Base-by-base conservation (phyloP, 2,888 invertebrate genomes). In the Drosophila mayaguana region DNA sequence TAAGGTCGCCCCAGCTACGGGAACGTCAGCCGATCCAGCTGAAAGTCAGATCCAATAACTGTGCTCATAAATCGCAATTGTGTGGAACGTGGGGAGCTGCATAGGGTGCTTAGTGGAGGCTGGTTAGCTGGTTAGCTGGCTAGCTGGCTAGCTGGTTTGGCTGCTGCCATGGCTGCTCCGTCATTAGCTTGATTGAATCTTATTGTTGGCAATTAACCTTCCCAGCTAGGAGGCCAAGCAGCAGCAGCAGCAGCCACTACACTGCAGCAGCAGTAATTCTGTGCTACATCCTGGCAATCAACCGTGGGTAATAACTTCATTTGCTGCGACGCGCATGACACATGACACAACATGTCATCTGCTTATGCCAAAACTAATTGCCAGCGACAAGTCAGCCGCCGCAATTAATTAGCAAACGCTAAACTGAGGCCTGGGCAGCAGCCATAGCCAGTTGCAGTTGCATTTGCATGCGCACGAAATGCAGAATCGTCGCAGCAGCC, bases 181-280 rank as follows among this genome's bases (percentile, higher is more conserved):
- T 88, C 88, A 87, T 89, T 87, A 85, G 87, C 83, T 89, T 89
- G 87, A 87, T 87, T 89, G 81, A 89, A 87, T 87, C 87, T 89
- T 81, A 89, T 89, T 89, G 85, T 81, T 83, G 78, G 82, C 86
- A 87, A 87, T 87, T 87, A 87, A 87, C 87, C 89, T 85, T 78
- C 71, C 72, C 86, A 78, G 83, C 74, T 69, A 70, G 54, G 60
- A 72, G 86, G 84, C 69, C 83, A 84, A 73, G 48, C 63, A 55
- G 57, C 64, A 62, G 70, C 54, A 54, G 46, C 51, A 20, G 14
- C 36, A 14, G 36, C 36, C 9, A 2, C 32, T 2, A 7, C 61
- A 46, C n/a, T n/a, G 59, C 63, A 62, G 70, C 54, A 54, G 38
- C 51, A 16, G 40, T 48, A 45, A 53, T 63, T 62, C 63, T 56